Base-by-base conservation (phyloP, 2,888 invertebrate genomes). In the Mimumesa dahlbomi region DNA sequence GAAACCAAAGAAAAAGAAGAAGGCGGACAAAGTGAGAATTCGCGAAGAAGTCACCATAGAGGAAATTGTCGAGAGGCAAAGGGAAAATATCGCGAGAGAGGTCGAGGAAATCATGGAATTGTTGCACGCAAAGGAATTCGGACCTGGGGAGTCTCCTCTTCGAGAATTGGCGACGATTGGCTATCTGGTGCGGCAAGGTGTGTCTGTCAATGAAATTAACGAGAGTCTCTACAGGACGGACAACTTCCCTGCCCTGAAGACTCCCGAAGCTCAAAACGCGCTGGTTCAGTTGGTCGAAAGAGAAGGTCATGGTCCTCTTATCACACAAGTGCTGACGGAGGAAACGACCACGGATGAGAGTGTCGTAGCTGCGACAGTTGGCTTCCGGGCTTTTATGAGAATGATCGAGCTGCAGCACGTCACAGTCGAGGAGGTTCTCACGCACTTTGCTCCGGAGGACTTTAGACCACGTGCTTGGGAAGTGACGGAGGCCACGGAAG, bases 381-480 rank as follows among this genome's bases (percentile, higher is more conserved):
- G 96, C 9, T 96, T 96, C 90, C 93, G 94, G 75, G 96, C 96
- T 4, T 95, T 96, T 88, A 94, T 96, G 90, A 93, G 93, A 84
- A 95, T 96, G 95, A 93, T 96, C 6, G 95, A 95, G 85, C 91
- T 94, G 63, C 93, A 94, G 83, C 94, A 95, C 84, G 93, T 94
- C 52, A 94, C 95, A 0, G 94, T 96, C 18, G 96, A 96, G 89
- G 95, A 96, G 89, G 94, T 96, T 18, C 94, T 96, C 76, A 93
- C 94, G 1, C 93, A 95, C 82, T 95, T 96, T 85, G 93, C 93
- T 66, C 95, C 95, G 1, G 95, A 96, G 90, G 96, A 96, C 89
- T 96, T 96, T 87, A 93, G 94, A 71, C 93, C 94, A 43, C 93
- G 94, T 67, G 93, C 94, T 84, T 96, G 96, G 96, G 96, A 96